phyloP scores from a whole-genome alignment of 2,113 vertebrate species.

The Gallinago undulata region DNA sequence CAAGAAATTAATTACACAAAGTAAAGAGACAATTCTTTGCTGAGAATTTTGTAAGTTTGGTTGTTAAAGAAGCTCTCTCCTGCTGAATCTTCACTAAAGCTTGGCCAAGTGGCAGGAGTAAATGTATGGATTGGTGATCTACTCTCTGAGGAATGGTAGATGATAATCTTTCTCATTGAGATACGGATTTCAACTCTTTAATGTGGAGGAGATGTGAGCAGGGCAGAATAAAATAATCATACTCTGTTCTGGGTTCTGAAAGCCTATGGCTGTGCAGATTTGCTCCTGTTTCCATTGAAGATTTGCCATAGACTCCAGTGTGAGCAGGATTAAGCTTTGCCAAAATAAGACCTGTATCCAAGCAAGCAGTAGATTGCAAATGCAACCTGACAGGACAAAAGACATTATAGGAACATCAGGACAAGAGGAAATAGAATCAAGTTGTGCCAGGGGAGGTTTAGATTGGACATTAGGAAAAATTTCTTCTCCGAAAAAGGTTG shows the following conservation, averaged over 20 bases:
- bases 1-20: conserved; percentile 30
- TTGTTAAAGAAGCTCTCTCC: neutral
- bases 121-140: neutral
- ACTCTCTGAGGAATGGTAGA: neutral
- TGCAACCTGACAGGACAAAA: neutral
- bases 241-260: neutral
- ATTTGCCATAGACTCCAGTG: neutral
- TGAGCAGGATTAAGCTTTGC: neutral
- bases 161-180: neutral
- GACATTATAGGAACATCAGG: neutral
- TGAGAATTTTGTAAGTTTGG: neutral
- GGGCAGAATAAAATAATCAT: neutral
- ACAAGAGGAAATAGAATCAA: neutral
- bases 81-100: neutral
- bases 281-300: neutral
- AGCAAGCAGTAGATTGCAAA: neutral
- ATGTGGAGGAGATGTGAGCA: neutral
- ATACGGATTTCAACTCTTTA: neutral
- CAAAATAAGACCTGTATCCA: neutral
- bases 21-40: neutral
- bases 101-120: neutral
- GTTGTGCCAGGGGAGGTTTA: neutral
- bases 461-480: neutral
- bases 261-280: neutral
- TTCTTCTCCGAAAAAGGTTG: neutral